Conservation (phyloP, 2,888 invertebrate species). For the Standfussiana lucernea region DNA sequence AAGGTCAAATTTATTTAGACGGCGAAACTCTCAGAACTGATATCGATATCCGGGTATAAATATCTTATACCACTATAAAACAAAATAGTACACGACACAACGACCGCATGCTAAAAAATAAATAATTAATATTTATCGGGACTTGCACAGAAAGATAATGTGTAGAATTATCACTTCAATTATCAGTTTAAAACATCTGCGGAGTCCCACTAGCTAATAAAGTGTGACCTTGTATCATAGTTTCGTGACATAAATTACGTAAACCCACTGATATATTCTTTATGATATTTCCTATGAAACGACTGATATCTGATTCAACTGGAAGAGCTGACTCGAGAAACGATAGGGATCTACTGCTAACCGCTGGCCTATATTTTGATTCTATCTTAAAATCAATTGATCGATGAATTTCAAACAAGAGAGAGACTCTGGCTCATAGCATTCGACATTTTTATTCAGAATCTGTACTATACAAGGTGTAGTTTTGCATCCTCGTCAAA, state of each 20-base stretch:
- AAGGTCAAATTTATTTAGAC: background rate
- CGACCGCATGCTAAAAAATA: too few relatives aligned
- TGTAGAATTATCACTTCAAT: too few relatives aligned
- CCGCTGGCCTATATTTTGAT: conserved; percentile 1
- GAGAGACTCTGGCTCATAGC: background rate
- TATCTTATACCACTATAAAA: background rate
- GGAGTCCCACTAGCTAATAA: background rate
- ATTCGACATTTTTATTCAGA: background rate
- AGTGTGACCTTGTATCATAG: background rate
- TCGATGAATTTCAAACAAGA: background rate
- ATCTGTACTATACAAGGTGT: background rate
- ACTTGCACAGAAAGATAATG: too few relatives aligned
- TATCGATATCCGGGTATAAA: background rate
- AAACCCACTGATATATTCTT: background rate
- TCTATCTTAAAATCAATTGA: conserved; percentile 1
- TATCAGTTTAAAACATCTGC: background rate
- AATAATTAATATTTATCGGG: too few relatives aligned
- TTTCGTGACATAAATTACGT: background rate
- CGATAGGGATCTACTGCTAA: background rate
- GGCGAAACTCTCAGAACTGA: background rate
- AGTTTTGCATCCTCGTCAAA: too few relatives aligned
- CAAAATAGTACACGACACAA: too few relatives aligned
- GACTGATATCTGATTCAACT: background rate
- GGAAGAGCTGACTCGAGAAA: background rate
- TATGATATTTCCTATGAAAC: background rate